Base-by-base conservation (phyloP, 2,888 invertebrate genomes). In the Blastobasis lacticolella region DNA sequence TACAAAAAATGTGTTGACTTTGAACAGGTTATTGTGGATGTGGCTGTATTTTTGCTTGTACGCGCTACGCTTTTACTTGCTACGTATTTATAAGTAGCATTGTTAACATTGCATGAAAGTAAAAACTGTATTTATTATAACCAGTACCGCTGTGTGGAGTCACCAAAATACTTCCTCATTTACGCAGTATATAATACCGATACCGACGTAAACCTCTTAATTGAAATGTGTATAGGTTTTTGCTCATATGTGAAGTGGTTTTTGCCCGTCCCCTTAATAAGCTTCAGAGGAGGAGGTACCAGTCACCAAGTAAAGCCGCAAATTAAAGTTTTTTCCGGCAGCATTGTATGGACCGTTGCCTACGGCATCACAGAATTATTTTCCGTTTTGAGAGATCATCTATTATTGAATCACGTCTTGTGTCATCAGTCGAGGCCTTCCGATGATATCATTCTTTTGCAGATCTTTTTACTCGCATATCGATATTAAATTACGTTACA, bases 381-480 rank as follows among this genome's bases (percentile, higher is more conserved):
- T 62, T 49, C 56, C 49, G 50, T 54, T 55, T 56, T 40, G 40
- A 48, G 56, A 59, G 57, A 60, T 53, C 52, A 58, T 59, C 55
- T 64, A 62, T 65, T 67, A 62, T 79, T 78, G 72, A 81, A 75
- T 77, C 76, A 78, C 64, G 67, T 64, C 66, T 78, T 74, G 76
- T 78, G 75, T 81, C 77, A 78, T 79, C 71, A 60, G 59, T 61
- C 75, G 75, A 79, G 79, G 78, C 72, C 76, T 76, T 61, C 51
- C 46, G 67, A 71, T 82, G 81, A 83, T 78, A 73, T 83, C 82
- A 82, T 76, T 67, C 67, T 71, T 70, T 71, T 58, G 63, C 64
- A 74, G 66, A 73, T 71, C 74, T 78, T 67, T 62, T 60, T 56
- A n/a, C 60, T 63, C 23, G 23, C 61, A 63, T 68, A 73, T 70